These are phyloP conservation scores for Caenorhabditis virilis DNA, from an alignment of 2,888 invertebrate species.

Conservation along the genomic window DNA sequence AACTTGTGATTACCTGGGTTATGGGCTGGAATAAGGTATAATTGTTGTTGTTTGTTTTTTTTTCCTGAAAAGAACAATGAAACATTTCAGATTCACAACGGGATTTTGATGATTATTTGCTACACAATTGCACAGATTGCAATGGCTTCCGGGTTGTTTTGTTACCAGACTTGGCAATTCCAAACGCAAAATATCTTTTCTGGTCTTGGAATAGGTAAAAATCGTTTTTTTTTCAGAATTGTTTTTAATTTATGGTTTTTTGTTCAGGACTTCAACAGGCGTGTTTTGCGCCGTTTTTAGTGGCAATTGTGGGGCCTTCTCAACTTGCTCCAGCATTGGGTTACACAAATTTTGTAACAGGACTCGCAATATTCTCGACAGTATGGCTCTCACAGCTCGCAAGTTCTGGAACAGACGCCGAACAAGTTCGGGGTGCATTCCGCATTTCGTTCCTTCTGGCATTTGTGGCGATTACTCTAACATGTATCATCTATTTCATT, in stretches of 20 bases:
- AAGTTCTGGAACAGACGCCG: constrained; percentile 18
- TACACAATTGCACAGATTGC: constrained; percentile 46
- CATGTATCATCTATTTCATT: constrained; percentile 20
- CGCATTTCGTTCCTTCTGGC: constrained; percentile 30
- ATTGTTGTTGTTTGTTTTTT: background rate
- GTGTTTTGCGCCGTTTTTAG: constrained; percentile 40
- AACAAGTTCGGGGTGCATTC: constrained; percentile 21
- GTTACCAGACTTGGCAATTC: constrained; percentile 41
- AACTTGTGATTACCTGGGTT: constrained; percentile 26
- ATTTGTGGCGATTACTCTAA: constrained; percentile 30
- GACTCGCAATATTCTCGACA: constrained; percentile 33
- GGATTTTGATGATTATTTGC: constrained; percentile 41
- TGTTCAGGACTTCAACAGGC: constrained; percentile 45
- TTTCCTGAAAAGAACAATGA: background rate
- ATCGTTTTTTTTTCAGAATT: background rate
- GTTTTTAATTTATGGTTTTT: background rate
- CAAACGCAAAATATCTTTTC: constrained; percentile 41
- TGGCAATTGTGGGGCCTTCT: constrained; percentile 46
- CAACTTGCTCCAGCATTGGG: constrained; percentile 46
- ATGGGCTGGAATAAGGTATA: constrained; percentile 32
- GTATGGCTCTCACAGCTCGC: constrained; percentile 10
- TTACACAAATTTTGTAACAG: constrained; percentile 53
- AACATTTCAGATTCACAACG: constrained; percentile 30
- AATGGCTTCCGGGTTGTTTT: constrained; percentile 38
- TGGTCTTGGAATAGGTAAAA: constrained; percentile 49